phyloP scores from a whole-genome alignment of 2,113 vertebrate genomes.

The mouse (Mus musculus) region DNA sequence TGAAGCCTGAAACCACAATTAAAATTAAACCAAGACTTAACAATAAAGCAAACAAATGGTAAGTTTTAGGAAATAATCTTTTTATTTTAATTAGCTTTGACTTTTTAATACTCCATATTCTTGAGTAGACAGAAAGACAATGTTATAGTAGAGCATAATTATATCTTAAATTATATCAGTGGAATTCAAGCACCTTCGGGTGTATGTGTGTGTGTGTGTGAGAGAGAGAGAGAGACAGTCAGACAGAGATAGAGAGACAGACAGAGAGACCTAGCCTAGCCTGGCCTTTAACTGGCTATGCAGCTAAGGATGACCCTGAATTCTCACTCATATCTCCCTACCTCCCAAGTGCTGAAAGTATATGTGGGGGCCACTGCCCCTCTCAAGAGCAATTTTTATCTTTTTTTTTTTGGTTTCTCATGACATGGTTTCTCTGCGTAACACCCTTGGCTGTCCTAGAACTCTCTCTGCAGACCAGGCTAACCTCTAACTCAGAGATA shows the following conservation, averaged over 20 bases:
- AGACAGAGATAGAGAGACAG: too few relatives aligned
- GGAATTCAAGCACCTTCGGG: not conserved
- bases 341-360: not conserved
- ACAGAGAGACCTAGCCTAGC: not conserved
- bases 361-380: not conserved
- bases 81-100: slow-evolving; percentile 37
- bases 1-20: not conserved
- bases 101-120: not conserved
- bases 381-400: slow-evolving; percentile 11
- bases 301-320: not conserved
- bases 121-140: slow-evolving; percentile 40
- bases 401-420: too few relatives aligned
- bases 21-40: slow-evolving; percentile 57
- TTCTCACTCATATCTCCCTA: too few relatives aligned
- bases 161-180: slow-evolving; percentile 37
- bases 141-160: not conserved
- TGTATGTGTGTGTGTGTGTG: not conserved
- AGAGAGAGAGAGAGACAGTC: too few relatives aligned
- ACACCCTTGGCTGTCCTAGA: too few relatives aligned
- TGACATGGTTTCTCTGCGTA: too few relatives aligned
- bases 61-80: slow-evolving; percentile 45
- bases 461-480: too few relatives aligned
- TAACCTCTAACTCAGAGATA: too few relatives aligned
- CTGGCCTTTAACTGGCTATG: not conserved
- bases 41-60: slow-evolving; percentile 54